Evolutionary conservation across 2,888 invertebrate genomes (phyloP), one percentile per base, ranked within the genome.

Genomic region (Branchellion lobata): DNA sequence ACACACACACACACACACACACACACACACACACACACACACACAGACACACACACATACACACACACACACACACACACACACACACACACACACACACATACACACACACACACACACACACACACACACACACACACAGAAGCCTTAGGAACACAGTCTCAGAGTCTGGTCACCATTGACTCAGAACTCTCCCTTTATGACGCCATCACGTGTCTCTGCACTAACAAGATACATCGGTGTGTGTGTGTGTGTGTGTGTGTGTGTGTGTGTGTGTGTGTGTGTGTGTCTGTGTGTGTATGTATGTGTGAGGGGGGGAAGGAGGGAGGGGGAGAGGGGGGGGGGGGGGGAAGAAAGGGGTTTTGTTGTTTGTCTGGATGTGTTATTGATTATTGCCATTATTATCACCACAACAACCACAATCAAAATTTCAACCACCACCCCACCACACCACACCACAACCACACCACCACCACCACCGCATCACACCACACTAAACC

Each of bases 151-250:
- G 92, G 93, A 85, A 94, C 93, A 81, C 92, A 94, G 85, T 92
- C 92, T 85, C 91, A 92, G 89, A 93, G 95, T 81, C 90, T 96
- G 86, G 94, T 96, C 83, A 93, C 92, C 86, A 96, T 96, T 85
- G 91, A 92, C 81, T 96, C 96, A 29, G 95, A 97, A 88, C 93
- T 93, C 81, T 95, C 87, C 84, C 84, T 86, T 76, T 86, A 83
- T 79, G 96, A 96, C 85, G 97, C 98, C 82, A 96, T 98, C 84
- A 92, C 92, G 86, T 93, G 93, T 84, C 91, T 99, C 84, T 94
- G 96, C 85, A 92, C 92, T 85, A 95, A 95, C 89, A 92, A 95
- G 88, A 97, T 98, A 86, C 98, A 99, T 90, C 91, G 98, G 69
- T 69, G n/a, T 27, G 29, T 65, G n/a, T 14, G n/a, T 24, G n/a